Base-by-base conservation (phyloP, 2,888 invertebrate genomes). In the Polydesmus complanatus region DNA sequence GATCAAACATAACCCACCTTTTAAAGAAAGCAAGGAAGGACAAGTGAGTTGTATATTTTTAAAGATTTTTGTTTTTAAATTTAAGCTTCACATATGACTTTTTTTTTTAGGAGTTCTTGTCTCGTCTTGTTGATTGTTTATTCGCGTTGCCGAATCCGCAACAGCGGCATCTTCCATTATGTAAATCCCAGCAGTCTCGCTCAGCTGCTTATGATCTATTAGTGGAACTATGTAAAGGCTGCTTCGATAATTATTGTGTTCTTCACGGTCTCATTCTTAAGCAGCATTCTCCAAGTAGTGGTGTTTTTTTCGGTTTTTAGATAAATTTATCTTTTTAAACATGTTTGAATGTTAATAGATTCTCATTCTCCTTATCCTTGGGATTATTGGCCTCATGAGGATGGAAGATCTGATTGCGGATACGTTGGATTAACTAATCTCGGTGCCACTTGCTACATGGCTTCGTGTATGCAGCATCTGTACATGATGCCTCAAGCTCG, bases 331-430 rank as follows among this genome's bases (percentile, higher is more conserved):
- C 26, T 22, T 19, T 8, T 54, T 54, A 54, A 37, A 14, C 14
- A 8, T 5, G 14, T 37, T 5, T 37, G 5, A 8, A 37, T 37
- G 37, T 8, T 37, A 8, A 5, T 25, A 58, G 66, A 65, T 27
- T 84, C 86, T 0, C 85, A 86, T 70, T 83, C 85, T 1, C 84
- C 88, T 0, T 94, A 93, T 76, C 89, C 91, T 0, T 95, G 94
- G 94, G 95, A 95, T 74, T 94, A 94, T 75, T 95, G 95, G 95
- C 95, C 95, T 1, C 88, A 91, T 64, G 95, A 95, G 70, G 95
- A 94, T 73, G 91, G 92, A 0, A 81, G 95, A 1, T 88, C 93
- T 0, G 90, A 91, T 70, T 93, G 92, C 73, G 95, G 95, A 14
- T 93, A 90, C 75, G 94, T 93, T 1, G 95, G 95, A 0, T 78